Conservation (phyloP, 2,113 vertebrate species). For the Stegostoma tigrinum region DNA sequence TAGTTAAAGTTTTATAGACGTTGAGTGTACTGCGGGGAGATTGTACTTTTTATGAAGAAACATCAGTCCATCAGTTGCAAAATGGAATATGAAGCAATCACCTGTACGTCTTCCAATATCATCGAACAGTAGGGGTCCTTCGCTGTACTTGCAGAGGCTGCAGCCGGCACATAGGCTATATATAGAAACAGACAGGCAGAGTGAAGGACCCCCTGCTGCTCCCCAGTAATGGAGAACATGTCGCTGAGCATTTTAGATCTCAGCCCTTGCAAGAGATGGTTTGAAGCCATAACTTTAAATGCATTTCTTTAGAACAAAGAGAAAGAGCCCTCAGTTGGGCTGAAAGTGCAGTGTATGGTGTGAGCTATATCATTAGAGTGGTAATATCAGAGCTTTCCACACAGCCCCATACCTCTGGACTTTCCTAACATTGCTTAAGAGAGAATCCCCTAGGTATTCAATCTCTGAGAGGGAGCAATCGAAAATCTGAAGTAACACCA, state of each 20-base stretch:
- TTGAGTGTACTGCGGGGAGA: constrained; percentile 9
- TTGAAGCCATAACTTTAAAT: background rate
- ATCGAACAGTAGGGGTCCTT: background rate
- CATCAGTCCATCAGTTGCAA: constrained; percentile 22
- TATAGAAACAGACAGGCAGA: background rate
- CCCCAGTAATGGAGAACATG: constrained; percentile 5
- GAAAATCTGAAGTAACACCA: background rate
- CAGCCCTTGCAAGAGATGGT: background rate
- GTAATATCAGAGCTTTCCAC: background rate
- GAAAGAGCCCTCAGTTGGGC: background rate
- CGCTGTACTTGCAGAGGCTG: background rate
- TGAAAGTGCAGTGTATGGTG: background rate
- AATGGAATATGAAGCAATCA: constrained; percentile 5
- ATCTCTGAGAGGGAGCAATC: background rate
- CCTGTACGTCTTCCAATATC: constrained; percentile 1
- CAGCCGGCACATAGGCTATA: background rate
- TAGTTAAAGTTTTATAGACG: constrained; percentile 30
- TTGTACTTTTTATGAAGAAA: constrained; percentile 8
- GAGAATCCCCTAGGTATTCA: background rate
- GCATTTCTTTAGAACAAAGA: background rate
- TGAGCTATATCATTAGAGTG: background rate
- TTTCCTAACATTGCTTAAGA: background rate
- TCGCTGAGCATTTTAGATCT: background rate
- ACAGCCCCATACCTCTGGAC: background rate
- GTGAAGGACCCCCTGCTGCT: background rate